These are phyloP conservation scores for Vandiemenella viatica DNA, from an alignment of 2,888 invertebrate genomes.

Conservation along the genomic window DNA sequence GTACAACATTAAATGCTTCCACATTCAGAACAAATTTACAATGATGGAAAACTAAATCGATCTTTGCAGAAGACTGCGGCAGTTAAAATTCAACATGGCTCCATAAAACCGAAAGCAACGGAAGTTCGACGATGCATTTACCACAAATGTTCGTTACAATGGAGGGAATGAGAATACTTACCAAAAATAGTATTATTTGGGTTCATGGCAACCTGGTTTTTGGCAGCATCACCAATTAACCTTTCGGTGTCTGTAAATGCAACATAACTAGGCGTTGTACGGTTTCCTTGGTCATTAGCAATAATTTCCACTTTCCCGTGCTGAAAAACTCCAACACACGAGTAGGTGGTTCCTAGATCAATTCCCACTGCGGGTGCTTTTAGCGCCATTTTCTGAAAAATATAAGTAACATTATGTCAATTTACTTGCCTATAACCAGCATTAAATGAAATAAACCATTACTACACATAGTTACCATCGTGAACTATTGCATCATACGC, in stretches of 20 bases:
- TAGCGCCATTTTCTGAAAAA: not conserved
- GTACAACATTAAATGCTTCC: too few species aligned
- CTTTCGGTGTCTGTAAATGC: slow-evolving; percentile 66
- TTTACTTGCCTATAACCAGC: not conserved
- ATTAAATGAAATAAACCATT: not conserved
- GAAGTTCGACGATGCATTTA: too few species aligned
- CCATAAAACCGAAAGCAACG: too few species aligned
- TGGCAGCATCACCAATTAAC: slow-evolving; percentile 41
- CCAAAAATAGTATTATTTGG: slow-evolving; percentile 15
- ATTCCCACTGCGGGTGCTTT: slow-evolving; percentile 24
- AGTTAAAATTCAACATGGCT: too few species aligned
- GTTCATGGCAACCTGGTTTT: slow-evolving; percentile 29
- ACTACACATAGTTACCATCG: not conserved
- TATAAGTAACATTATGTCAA: not conserved
- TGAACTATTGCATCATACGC: too few species aligned
- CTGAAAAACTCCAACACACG: slow-evolving; percentile 24
- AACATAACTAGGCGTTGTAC: slow-evolving; percentile 73
- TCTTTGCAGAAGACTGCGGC: too few species aligned
- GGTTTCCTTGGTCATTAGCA: slow-evolving; percentile 60
- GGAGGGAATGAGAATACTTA: too few species aligned
- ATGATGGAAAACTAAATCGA: too few species aligned
- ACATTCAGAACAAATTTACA: too few species aligned
- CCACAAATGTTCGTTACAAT: too few species aligned
- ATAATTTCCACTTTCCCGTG: slow-evolving; percentile 14
- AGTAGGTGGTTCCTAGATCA: slow-evolving; percentile 70